Percentiles rank a stretch among this genome's conserved stretches.
These are phyloP conservation scores for Alexandromys fortis DNA, from an alignment of 2,113 vertebrate species.

Conservation along the genomic window DNA sequence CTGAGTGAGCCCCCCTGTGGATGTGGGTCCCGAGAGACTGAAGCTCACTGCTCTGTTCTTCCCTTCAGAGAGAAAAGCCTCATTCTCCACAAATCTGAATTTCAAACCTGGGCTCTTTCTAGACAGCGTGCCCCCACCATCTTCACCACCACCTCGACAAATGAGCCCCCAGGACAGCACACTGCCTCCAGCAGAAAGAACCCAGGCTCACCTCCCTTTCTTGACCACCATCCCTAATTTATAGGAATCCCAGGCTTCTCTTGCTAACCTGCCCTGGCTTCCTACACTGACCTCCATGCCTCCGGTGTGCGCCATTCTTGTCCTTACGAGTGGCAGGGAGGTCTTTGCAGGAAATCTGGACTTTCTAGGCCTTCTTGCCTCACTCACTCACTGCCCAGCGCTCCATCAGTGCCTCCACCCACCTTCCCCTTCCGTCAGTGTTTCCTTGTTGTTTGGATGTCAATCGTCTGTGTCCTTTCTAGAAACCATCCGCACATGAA, in stretches of 20 bases:
- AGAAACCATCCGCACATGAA: not conserved
- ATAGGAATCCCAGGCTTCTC: not conserved
- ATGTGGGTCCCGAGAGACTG: rapidly evolving
- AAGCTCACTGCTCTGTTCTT: not conserved
- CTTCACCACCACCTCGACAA: not conserved
- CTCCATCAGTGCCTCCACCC: not conserved
- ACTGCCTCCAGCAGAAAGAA: not conserved
- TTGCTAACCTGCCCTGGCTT: not conserved
- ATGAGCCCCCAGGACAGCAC: not conserved
- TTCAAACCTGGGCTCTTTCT: not conserved
- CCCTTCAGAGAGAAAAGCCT: not conserved
- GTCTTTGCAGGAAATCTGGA: not conserved
- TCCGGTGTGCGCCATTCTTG: not conserved
- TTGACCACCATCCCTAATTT: not conserved
- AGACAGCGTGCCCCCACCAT: too few relatives aligned
- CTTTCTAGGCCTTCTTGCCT: not conserved
- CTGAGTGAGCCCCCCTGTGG: not conserved
- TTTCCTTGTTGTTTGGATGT: not conserved
- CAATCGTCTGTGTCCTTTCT: not conserved
- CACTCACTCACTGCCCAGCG: not conserved
- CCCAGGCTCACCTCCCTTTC: not conserved
- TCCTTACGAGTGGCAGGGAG: not conserved
- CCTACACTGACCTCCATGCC: not conserved
- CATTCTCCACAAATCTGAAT: not conserved
- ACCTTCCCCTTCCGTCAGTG: too few relatives aligned